phyloP scores from a whole-genome alignment of 2,888 invertebrate genomes.

The Agrotis segetum region DNA sequence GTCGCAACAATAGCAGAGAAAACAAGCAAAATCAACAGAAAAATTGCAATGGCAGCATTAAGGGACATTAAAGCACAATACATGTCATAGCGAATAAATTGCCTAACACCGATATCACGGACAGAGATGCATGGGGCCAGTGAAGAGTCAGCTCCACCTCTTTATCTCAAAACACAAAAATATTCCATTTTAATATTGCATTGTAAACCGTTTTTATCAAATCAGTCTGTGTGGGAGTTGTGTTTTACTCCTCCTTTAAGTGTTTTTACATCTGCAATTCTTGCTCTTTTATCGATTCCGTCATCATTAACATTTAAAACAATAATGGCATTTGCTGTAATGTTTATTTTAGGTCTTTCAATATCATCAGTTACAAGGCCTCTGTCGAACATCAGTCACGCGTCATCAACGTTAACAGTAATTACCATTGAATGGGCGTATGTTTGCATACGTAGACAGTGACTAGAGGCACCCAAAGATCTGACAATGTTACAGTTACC shows the following conservation, averaged over 20 bases:
- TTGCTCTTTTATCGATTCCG: slow-evolving; percentile 47
- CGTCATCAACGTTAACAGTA: slow-evolving; percentile 76
- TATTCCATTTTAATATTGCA: slow-evolving; percentile 75
- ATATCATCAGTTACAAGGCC: slow-evolving; percentile 76
- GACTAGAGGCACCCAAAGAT: slow-evolving; percentile 62
- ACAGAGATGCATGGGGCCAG: slow-evolving; percentile 79
- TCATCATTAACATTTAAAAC: slow-evolving; percentile 62
- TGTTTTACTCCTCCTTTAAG: slow-evolving; percentile 64
- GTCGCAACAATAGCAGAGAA: slow-evolving; percentile 74
- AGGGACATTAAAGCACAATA: slow-evolving; percentile 78
- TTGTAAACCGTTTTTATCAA: slow-evolving; percentile 74
- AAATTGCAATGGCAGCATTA: slow-evolving; percentile 74
- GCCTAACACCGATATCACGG: slow-evolving; percentile 77
- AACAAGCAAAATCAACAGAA: slow-evolving; percentile 75
- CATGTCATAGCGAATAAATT: slow-evolving; percentile 84
- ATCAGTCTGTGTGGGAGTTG: slow-evolving; percentile 61
- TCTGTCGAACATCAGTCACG: slow-evolving; percentile 74
- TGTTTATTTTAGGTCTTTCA: slow-evolving; percentile 66
- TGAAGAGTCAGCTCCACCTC: slow-evolving; percentile 71
- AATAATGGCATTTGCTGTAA: slow-evolving; percentile 59
- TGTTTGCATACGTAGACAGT: slow-evolving; percentile 64
- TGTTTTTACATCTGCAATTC: slow-evolving; percentile 66
- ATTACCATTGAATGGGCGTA: slow-evolving; percentile 78
- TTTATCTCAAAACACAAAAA: slow-evolving; percentile 77
- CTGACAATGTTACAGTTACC: slow-evolving; percentile 82